These are phyloP conservation scores for Leptoclinus maculatus DNA, from an alignment of 2,797 vertebrate species.

Conservation along the genomic window DNA sequence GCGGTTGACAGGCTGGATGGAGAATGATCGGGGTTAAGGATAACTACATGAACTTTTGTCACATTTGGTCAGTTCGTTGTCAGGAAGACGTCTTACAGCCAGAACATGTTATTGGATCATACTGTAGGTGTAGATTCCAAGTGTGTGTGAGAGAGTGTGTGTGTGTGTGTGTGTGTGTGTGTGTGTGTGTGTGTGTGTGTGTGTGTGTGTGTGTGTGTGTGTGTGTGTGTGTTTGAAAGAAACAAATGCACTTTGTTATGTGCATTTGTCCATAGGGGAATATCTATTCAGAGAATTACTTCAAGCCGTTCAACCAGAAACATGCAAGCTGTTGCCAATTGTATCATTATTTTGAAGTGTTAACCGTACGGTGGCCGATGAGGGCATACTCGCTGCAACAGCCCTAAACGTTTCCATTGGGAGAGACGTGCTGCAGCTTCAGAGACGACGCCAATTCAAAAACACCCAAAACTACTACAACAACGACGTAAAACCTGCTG, in stretches of 20 bases:
- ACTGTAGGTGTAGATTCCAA: slow-evolving; percentile 25
- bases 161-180: too few relatives aligned
- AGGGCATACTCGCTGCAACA: background rate
- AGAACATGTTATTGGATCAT: slow-evolving; percentile 25
- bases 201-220: slow-evolving; percentile 11
- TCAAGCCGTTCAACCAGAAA: slow-evolving; percentile 60
- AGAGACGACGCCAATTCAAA: background rate
- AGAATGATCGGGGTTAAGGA: slow-evolving; percentile 74
- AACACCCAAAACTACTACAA: background rate
- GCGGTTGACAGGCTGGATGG: slow-evolving; percentile 66
- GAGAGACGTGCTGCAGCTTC: background rate
- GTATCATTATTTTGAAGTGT: slow-evolving; percentile 49
- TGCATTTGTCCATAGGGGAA: slow-evolving; percentile 56
- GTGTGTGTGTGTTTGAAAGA: slow-evolving; percentile 40
- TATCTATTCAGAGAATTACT: slow-evolving; percentile 62
- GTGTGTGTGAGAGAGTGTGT: slow-evolving; percentile 27
- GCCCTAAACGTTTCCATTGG: background rate
- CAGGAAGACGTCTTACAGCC: slow-evolving; percentile 53
- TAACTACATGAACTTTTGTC: slow-evolving; percentile 67
- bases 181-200: too few relatives aligned
- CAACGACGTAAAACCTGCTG: background rate
- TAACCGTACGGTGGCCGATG: slow-evolving; percentile 8
- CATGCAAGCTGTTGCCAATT: slow-evolving; percentile 58
- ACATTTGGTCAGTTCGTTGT: slow-evolving; percentile 72
- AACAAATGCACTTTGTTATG: slow-evolving; percentile 35